A percentile compares a stretch with the other conserved stretches of the same genome.
Evolutionary conservation across 2,113 vertebrate species (phyloP).

Genomic region (Procapra przewalskii): DNA sequence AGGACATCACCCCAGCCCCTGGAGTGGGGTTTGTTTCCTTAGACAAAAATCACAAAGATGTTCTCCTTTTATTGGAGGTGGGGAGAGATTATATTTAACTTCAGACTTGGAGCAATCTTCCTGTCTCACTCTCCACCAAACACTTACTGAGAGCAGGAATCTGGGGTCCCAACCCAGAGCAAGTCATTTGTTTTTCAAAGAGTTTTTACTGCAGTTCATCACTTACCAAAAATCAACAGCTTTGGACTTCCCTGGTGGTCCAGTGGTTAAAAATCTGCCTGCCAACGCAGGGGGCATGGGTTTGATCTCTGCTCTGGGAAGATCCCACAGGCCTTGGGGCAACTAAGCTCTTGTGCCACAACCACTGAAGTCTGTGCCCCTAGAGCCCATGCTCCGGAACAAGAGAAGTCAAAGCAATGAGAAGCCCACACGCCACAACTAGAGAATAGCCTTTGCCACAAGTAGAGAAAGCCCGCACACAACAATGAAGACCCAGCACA

Average conservation of each 20-base stretch:
- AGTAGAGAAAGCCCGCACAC: fast-evolving
- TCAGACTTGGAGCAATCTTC: neutral
- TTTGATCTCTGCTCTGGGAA: neutral
- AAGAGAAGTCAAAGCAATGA: neutral
- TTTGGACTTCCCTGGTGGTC: neutral
- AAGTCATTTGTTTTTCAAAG: neutral
- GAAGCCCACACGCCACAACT: fast-evolving
- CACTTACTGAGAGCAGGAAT: neutral
- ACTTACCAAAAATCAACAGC: neutral
- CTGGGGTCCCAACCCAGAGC: neutral
- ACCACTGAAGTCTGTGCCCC: neutral
- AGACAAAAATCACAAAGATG: slow-evolving; percentile 4
- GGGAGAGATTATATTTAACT: neutral
- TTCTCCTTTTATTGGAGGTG: neutral
- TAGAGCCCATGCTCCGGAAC: neutral
- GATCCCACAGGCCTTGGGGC: neutral
- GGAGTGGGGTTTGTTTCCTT: neutral
- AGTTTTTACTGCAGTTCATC: neutral
- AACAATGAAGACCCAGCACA: neutral
- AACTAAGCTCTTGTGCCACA: neutral
- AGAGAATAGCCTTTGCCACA: neutral
- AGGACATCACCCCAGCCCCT: neutral
- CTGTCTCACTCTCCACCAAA: neutral
- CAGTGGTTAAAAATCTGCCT: neutral
- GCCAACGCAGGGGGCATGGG: neutral